phyloP scores from a whole-genome alignment of 2,113 vertebrate genomes.

The Oryzias curvinotus region DNA sequence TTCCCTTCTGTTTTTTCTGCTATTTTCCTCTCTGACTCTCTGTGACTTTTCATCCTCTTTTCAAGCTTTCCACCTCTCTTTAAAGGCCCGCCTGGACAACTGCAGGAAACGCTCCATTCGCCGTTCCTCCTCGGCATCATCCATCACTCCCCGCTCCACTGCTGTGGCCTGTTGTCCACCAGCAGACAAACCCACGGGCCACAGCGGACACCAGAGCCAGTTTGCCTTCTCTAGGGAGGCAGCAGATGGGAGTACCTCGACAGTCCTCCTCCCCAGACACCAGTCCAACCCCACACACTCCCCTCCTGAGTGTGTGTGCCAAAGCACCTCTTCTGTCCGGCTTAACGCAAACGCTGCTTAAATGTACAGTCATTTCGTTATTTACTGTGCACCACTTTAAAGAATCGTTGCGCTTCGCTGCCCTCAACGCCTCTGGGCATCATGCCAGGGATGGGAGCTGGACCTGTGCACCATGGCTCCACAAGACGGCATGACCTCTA shows the following conservation, averaged over 20 bases:
- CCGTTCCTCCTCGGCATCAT: constrained; percentile 52
- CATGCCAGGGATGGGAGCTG: constrained; percentile 36
- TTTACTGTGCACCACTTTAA: constrained; percentile 51
- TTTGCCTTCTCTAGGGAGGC: constrained; percentile 42
- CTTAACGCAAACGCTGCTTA: constrained; percentile 40
- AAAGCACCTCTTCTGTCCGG: constrained; percentile 30
- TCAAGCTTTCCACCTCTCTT: constrained; percentile 48
- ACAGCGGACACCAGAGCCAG: constrained; percentile 24
- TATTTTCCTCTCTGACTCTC: constrained; percentile 10
- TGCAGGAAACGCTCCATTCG: constrained; percentile 53
- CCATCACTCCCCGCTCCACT: constrained; percentile 55
- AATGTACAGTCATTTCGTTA: constrained; percentile 32
- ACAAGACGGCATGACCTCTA: constrained; percentile 59
- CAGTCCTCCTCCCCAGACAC: constrained; percentile 28
- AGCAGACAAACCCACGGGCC: constrained; percentile 31
- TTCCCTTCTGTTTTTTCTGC: constrained; percentile 48
- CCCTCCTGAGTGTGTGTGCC: constrained; percentile 19
- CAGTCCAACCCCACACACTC: constrained; percentile 16
- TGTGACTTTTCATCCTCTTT: constrained; percentile 44
- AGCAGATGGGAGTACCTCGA: constrained; percentile 7
- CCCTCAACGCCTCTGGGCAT: constrained; percentile 19
- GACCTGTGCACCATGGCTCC: constrained; percentile 14
- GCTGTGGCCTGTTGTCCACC: constrained; percentile 49
- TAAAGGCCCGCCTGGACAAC: constrained; percentile 55
- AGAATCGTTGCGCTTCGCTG: constrained; percentile 43